Base-by-base conservation (phyloP, 2,797 vertebrate species). In the Silurus lanzhouensis region DNA sequence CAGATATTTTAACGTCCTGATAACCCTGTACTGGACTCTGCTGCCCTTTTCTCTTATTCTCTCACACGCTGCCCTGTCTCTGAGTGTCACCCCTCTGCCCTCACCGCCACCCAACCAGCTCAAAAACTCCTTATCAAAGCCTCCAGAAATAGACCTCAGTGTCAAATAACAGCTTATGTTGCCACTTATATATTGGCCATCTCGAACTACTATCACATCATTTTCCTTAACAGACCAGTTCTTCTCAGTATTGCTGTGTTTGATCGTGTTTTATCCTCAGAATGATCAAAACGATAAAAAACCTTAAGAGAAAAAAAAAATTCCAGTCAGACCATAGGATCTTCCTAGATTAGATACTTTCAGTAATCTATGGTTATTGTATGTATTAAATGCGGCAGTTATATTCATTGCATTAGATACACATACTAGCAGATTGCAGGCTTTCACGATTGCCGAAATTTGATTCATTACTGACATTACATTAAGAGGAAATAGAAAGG, bases 1-100 rank as follows among this genome's bases (percentile, higher is more conserved):
- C 89, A 90, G 93, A 93, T 94, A 93, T 92, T 90, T 90, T 89
- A 87, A 87, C 84, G 68, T 85, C 82, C 91, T 92, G 94, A 94
- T 94, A 94, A 94, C 93, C 93, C 88, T 19, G 27, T 84, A 48
- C 89, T 91, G 88, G 91, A 86, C 89, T 83, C 89, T 63, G 5
- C 77, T 87, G 91, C 90, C 88, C 77, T 70, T 88, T 72, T 84
- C 83, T 86, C 31, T 31, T 57, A 84, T 85, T 89, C 84, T 78
- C 86, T 87, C 85, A 82, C 85, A 89, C 78, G 61, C 81, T 90
- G 52, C 61, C 82, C 87, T 88, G 82, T 87, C 82, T 89, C 84
- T 83, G 14, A 83, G 68, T 88, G 79, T 88, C 86, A 85, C 87
- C 82, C 81, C 61, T 38, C 74, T 86, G 82, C 88, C 85, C 86